phyloP scores from a whole-genome alignment of 2,113 vertebrate species.

The Oryzias curvinotus region DNA sequence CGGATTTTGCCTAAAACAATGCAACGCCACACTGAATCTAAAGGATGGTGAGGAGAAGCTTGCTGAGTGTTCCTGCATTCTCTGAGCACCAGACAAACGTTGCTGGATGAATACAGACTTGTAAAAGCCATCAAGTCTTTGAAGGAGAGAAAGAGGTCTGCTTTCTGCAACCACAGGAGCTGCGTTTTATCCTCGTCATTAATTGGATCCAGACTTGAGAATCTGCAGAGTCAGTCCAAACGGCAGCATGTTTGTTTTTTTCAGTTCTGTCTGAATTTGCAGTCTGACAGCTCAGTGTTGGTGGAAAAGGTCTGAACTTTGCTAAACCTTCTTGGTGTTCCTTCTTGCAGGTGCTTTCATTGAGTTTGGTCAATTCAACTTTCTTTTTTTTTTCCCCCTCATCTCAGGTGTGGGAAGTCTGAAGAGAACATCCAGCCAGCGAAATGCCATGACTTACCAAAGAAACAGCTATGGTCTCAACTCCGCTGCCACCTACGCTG shows the following conservation, averaged over 20 bases:
- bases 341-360: neutral
- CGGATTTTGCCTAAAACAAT: conserved; percentile 28
- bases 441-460: conserved; percentile 93
- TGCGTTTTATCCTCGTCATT: conserved; percentile 57
- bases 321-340: conserved; percentile 24
- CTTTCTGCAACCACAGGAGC: conserved; percentile 55
- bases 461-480: conserved; percentile 89
- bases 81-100: conserved; percentile 47
- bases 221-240: conserved; percentile 51
- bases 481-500: conserved; percentile 84
- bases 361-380: conserved; percentile 5
- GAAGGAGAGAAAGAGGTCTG: conserved; percentile 53
- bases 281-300: conserved; percentile 17
- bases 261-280: conserved; percentile 29
- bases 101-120: conserved; percentile 41
- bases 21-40: conserved; percentile 18
- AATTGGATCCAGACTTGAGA: conserved; percentile 68
- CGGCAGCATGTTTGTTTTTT: conserved; percentile 46
- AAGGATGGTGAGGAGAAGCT: conserved; percentile 27
- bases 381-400: conserved; percentile 6
- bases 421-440: conserved; percentile 91
- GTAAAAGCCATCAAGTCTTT: conserved; percentile 58
- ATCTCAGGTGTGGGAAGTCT: conserved; percentile 88
- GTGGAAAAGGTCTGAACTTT: conserved; percentile 26
- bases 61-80: conserved; percentile 41